Base-by-base conservation (phyloP, 1,140 invertebrate genomes). In the Drosophila arawakana region DNA sequence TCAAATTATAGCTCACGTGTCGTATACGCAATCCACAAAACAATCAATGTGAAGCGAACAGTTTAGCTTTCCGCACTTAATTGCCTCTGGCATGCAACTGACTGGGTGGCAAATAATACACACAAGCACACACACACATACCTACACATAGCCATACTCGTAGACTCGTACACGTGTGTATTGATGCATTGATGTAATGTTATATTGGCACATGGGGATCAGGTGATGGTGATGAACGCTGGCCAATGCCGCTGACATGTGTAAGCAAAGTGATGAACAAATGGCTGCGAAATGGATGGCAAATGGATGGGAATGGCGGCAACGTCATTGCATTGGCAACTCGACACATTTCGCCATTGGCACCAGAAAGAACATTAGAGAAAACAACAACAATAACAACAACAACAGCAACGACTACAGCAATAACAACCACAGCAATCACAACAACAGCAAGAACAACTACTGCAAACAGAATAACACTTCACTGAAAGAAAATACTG, bases 191-290 rank as follows among this genome's bases (percentile, higher is more conserved):
- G 25, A 30, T 30, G 25, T 30, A 30, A 30, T 30, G 25, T 30
- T 30, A 30, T 81, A 78, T 86, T 86, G 72, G 81, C 82, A 79
- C 79, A 78, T 85, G 37, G 75, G 54, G 44, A 80, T 88, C 83
- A 88, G 80, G 83, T 86, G 80, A 83, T 83, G 83, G 83, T 86
- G 80, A 83, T 83, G 83, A 69, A 80, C 83, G 54, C 57, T 72
- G 70, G 58, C 59, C 66, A 30, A 66, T 54, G 66, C 60, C 68
- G 80, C 73, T 83, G 83, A 82, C 83, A 78, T 74, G 57, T 88
- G 76, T 78, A 77, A 82, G 83, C 76, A 80, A 80, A 74, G 62
- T 73, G 80, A 71, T 46, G 59, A 69, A 58, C 66, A 60, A 77
- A 76, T 49, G 49, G 65, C 67, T 77, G 54, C 50, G 60, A 60